A percentile compares a stretch with the other conserved stretches of the same genome.
Evolutionary conservation across 2,113 vertebrate genomes (phyloP).

Genomic region (Pipa parva): DNA sequence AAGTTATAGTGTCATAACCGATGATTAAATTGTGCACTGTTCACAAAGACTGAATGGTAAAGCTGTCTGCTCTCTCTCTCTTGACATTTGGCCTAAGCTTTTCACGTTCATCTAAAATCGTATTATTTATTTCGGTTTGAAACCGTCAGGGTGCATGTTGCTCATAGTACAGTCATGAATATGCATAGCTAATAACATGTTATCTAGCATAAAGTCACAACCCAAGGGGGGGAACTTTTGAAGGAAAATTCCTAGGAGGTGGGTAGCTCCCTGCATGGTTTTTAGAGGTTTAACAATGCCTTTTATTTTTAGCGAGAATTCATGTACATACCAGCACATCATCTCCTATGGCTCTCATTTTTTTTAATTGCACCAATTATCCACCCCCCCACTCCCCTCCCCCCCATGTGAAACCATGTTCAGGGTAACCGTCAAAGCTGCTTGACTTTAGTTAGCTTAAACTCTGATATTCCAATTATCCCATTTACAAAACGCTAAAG

Average conservation of each 20-base stretch:
- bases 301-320: slow-evolving; percentile 40
- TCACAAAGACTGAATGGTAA: neutral
- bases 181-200: slow-evolving; percentile 43
- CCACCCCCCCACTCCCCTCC: slow-evolving; percentile 5
- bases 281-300: slow-evolving; percentile 24
- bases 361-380: slow-evolving; percentile 41
- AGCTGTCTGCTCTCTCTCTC: slow-evolving; percentile 10
- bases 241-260: slow-evolving; percentile 40
- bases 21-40: slow-evolving; percentile 12
- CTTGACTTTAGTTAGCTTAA: neutral
- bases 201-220: slow-evolving; percentile 40
- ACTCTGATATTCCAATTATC: neutral
- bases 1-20: slow-evolving; percentile 12
- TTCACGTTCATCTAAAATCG: slow-evolving; percentile 9
- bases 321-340: slow-evolving; percentile 40
- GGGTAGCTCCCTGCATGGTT: slow-evolving; percentile 27
- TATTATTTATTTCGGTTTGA: slow-evolving; percentile 31
- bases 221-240: slow-evolving; percentile 28
- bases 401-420: slow-evolving; percentile 11
- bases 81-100: neutral
- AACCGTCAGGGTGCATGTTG: slow-evolving; percentile 25
- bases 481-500: too few species aligned
- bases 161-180: slow-evolving; percentile 33
- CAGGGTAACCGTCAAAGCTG: slow-evolving; percentile 19
- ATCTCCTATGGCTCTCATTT: slow-evolving; percentile 36